Base-by-base conservation (phyloP, 2,113 vertebrate species). In the Lipophrys pholis region DNA sequence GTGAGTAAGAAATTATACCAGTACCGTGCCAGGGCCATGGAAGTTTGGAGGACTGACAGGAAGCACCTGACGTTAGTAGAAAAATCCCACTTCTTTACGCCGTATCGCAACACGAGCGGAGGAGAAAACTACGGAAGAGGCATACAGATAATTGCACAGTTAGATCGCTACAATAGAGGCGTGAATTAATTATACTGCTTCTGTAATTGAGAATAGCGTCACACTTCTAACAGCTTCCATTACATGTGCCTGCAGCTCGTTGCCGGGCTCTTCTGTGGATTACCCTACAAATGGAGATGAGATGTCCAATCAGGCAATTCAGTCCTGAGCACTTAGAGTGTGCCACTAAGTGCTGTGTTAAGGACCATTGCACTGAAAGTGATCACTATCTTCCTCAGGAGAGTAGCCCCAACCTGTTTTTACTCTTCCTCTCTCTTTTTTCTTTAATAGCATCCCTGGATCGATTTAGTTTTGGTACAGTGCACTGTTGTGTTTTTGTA, bases 221-320 rank as follows among this genome's bases (percentile, higher is more conserved):
- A 73, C 9, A 45, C 46, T 36, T 73, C 72, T 56, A 46, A 11
- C 80, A 75, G 63, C 65, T 91, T 84, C 80, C 84, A 89, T 87
- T 71, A 82, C 70, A 72, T 60, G 79, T 6, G 39, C 60, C 68
- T 46, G 10, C 3, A 0, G 55, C 71, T 72, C 30, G 14, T 75
- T 65, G n/a, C 63, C 35, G 43, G 15, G 17, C 81, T 85, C 64
- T 57, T 59, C 75, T 53, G 55, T 11, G 75, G 80, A 91, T 86
- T 86, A 85, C 11, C 76, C 81, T 74, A 75, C 69, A 86, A 89
- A 88, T 86, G 63, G 83, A 85, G 81, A 84, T 77, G 85, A 91
- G 88, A 76, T 48, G 76, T 83, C 78, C 78, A 81, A 90, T 88
- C 76, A 84, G 78, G 83, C 76, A 67, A 78, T 82, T 86, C 66